Conservation (phyloP, 2,797 vertebrate species). For the Leptatherina wallacei region DNA sequence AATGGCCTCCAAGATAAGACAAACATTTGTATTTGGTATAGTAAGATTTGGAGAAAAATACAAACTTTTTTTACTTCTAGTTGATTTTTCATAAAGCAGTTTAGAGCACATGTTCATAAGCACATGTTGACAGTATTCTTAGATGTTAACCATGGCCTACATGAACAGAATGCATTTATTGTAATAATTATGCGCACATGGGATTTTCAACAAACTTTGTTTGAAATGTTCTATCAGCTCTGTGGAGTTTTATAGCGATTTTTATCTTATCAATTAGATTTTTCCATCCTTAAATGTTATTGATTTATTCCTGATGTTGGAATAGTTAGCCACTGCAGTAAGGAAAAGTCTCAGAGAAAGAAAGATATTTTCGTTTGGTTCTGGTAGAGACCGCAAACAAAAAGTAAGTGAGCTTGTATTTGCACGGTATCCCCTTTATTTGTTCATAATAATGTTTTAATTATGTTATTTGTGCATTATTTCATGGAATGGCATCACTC, state of each 20-base stretch:
- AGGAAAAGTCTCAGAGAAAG: background rate
- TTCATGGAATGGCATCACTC: too few species aligned
- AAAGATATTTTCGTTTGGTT: background rate
- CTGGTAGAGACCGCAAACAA: background rate
- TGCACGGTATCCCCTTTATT: background rate
- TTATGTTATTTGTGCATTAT: background rate
- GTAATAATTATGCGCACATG: background rate
- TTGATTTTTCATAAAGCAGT: background rate
- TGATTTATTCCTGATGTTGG: background rate
- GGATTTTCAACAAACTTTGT: background rate
- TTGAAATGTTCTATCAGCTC: background rate
- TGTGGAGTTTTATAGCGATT: background rate
- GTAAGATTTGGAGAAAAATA: background rate
- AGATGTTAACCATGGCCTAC: background rate
- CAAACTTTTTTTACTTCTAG: background rate
- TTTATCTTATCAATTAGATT: too few species aligned
- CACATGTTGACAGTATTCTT: background rate
- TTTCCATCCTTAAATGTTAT: background rate
- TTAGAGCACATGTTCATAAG: background rate
- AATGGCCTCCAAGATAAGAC: constrained; percentile 6
- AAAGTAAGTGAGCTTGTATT: background rate
- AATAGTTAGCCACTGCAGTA: background rate
- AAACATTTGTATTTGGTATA: background rate
- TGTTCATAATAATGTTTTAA: background rate
- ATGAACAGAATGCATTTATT: background rate